Percentiles rank a stretch among this genome's conserved stretches.
Conservation (phyloP, 2,888 invertebrate species). For the Drosophila histrio region DNA sequence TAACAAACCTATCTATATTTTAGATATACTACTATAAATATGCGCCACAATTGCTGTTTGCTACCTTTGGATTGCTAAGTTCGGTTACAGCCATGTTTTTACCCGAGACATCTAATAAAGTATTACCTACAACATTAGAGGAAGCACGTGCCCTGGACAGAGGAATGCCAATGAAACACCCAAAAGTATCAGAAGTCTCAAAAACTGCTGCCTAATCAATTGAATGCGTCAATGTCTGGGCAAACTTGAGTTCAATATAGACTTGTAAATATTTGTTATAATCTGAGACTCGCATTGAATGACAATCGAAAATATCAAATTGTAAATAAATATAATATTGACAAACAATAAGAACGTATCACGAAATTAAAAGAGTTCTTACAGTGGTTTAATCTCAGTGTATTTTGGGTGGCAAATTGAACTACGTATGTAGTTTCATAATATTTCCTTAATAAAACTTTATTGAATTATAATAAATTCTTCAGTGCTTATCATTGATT, state of each 20-base stretch:
- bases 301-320: constrained; percentile 24
- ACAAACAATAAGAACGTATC: background rate
- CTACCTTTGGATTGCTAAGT: constrained; percentile 85
- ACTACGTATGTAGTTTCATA: background rate
- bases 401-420: background rate
- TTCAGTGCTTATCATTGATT: constrained; percentile 5
- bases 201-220: constrained; percentile 45
- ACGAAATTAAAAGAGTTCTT: background rate
- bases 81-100: constrained; percentile 86
- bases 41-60: constrained; percentile 86
- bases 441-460: constrained; percentile 7
- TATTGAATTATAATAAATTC: constrained; percentile 17
- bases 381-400: constrained; percentile 17
- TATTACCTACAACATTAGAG: constrained; percentile 87
- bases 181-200: background rate
- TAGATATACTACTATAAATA: constrained; percentile 83
- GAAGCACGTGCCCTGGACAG: constrained; percentile 84
- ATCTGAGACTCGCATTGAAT: background rate
- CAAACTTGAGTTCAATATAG: constrained; percentile 1
- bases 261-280: constrained; percentile 30
- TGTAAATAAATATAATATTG: background rate
- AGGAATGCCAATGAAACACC: constrained; percentile 4
- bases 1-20: background rate
- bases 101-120: constrained; percentile 87
- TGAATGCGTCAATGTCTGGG: background rate